Conservation (phyloP, 92 coral and sea anemone species). For the Scolanthus callimorphus region DNA sequence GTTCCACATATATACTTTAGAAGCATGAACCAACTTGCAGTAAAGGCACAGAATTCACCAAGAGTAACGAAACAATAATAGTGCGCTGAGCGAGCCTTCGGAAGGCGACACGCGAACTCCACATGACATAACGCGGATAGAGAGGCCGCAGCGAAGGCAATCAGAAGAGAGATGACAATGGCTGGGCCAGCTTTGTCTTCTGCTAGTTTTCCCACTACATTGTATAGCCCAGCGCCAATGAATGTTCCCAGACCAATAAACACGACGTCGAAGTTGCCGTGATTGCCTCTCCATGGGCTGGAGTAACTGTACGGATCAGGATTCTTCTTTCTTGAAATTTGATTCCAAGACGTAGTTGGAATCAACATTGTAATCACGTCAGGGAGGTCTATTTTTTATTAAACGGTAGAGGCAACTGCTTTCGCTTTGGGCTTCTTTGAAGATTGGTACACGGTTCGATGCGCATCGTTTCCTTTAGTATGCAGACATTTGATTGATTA, state of each 20-base stretch:
- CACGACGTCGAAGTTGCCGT: conserved; percentile 45
- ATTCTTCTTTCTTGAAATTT: too few relatives aligned
- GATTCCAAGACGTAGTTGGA: too few relatives aligned
- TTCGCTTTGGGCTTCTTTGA: too few relatives aligned
- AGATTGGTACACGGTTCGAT: too few relatives aligned
- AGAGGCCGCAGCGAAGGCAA: conserved; percentile 59
- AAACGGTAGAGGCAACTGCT: too few relatives aligned
- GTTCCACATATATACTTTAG: conserved; percentile 56
- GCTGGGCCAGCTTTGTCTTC: conserved; percentile 74
- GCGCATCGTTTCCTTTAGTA: too few relatives aligned
- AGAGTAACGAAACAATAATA: conserved; percentile 50
- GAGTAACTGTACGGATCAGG: too few relatives aligned
- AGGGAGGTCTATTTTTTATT: too few relatives aligned
- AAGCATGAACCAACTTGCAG: conserved; percentile 74
- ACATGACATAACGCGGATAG: conserved; percentile 68
- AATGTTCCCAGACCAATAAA: conserved; percentile 51
- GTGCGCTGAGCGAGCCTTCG: conserved; percentile 77
- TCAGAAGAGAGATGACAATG: conserved; percentile 54
- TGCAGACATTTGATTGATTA: too few relatives aligned
- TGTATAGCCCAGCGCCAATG: conserved; percentile 72
- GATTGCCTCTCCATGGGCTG: conserved; percentile 35
- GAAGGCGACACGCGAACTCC: conserved; percentile 67
- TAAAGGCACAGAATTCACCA: conserved; percentile 73
- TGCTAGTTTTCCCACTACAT: conserved; percentile 64
- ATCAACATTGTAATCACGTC: too few relatives aligned